A percentile compares a stretch with the other conserved stretches of the same genome.
Evolutionary conservation across 2,113 vertebrate genomes (phyloP).

Genomic region (Globicephala melas): DNA sequence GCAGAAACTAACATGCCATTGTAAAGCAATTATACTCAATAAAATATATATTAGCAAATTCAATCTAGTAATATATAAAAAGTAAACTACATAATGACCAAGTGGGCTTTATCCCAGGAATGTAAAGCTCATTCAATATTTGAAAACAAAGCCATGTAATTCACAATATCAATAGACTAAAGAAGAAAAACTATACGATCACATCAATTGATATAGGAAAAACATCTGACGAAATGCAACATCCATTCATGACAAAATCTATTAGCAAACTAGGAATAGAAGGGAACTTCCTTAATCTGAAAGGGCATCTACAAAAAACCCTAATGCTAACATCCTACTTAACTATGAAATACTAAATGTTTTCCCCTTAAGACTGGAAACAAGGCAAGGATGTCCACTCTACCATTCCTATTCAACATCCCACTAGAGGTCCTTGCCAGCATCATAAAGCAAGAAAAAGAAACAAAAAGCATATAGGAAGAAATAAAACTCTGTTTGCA

Average conservation of each 20-base stretch:
- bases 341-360: background rate
- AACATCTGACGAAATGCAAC: background rate
- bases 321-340: background rate
- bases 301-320: background rate
- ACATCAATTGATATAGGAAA: background rate
- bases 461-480: background rate
- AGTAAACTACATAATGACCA: background rate
- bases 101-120: background rate
- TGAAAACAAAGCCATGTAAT: background rate
- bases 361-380: background rate
- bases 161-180: background rate
- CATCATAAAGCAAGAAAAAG: background rate
- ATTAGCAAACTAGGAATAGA: background rate
- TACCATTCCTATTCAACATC: background rate
- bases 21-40: too few relatives aligned
- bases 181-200: background rate
- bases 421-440: background rate
- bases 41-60: background rate
- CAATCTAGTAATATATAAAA: background rate
- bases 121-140: background rate
- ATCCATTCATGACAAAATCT: background rate
- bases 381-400: background rate
- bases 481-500: background rate
- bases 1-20: too few relatives aligned
- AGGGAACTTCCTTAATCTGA: background rate